Percentiles rank a stretch among this genome's conserved stretches.
These are phyloP conservation scores for Nephrotoma guestfalica DNA, from an alignment of 2,888 invertebrate genomes.

Conservation along the genomic window DNA sequence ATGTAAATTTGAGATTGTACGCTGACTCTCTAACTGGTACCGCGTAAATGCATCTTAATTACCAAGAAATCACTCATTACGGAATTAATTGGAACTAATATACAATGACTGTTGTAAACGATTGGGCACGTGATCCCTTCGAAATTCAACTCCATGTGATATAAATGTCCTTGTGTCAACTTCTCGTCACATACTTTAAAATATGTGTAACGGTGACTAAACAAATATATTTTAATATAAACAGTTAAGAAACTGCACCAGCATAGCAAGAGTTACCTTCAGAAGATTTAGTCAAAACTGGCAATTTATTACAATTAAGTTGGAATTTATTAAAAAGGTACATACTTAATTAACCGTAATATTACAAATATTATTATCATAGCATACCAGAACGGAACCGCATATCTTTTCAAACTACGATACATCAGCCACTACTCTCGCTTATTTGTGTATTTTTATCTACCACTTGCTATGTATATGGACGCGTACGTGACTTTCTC, in stretches of 20 bases:
- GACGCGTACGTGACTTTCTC: background rate
- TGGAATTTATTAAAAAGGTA: background rate
- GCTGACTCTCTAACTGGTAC: background rate
- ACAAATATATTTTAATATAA: background rate
- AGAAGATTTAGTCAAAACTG: background rate
- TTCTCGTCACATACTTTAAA: background rate
- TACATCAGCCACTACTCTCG: background rate
- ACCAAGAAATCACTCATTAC: background rate
- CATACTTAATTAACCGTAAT: background rate
- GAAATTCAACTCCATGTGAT: background rate
- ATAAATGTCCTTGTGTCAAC: background rate
- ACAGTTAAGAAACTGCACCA: background rate
- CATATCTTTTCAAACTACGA: background rate
- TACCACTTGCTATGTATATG: background rate
- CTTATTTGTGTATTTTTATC: background rate
- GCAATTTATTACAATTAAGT: background rate
- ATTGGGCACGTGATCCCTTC: background rate
- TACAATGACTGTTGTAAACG: background rate
- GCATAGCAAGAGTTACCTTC: background rate
- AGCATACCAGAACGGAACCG: background rate
- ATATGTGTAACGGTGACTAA: background rate
- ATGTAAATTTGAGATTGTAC: background rate
- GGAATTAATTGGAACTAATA: background rate
- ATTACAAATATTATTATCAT: background rate
- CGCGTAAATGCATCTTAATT: background rate